Base-by-base conservation (phyloP, 64 coral and sea anemone species). In the Platygyra sinensis region DNA sequence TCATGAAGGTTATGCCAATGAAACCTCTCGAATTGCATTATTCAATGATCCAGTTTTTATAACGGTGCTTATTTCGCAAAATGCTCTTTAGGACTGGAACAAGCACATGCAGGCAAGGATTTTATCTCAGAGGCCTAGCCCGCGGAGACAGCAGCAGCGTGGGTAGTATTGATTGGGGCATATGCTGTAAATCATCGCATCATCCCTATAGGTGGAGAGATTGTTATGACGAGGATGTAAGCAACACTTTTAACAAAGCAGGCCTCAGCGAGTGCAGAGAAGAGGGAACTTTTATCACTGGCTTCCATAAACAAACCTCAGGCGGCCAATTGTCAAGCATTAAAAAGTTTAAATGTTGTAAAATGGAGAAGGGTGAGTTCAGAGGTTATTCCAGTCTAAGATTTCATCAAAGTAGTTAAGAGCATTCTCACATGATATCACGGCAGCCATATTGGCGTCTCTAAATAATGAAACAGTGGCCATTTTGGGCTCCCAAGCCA, bases 321-420 rank as follows among this genome's bases (percentile, higher is more conserved):
- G 28, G 59, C 11, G 79, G 79, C 4, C 36, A 63, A 63, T 19
- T 82, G 27, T 82, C 79, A 15, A 82, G 59, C 79, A 82, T 82
- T 59, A 82, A 63, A 19, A 82, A 30, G 25, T 82, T 82, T 36
- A 82, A 82, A 63, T 82, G 79, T 20, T 91, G 89, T 36, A 75
- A 61, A 18, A 91, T 91, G 80, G 36, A 42, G 5, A 4, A 80
- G 4, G 24, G 89, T 91, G 72, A 52, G 72, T 39, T 30, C 42
- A 14, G 54, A 13, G 54, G 10, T 57, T 57, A 57, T 16, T 14
- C 54, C 54, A 15, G 7, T 15, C 15, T 57, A 14, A 57, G 8
- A 1, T 14, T 57, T 15, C 54, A 2, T 57, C 15, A 57, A 1
- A 57, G 15, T 16, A 12, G 15, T 57, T 11, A 15, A 14, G 54